Evolutionary conservation across 2,888 invertebrate species (phyloP).

Genomic region (Choristoneura rosaceana): DNA sequence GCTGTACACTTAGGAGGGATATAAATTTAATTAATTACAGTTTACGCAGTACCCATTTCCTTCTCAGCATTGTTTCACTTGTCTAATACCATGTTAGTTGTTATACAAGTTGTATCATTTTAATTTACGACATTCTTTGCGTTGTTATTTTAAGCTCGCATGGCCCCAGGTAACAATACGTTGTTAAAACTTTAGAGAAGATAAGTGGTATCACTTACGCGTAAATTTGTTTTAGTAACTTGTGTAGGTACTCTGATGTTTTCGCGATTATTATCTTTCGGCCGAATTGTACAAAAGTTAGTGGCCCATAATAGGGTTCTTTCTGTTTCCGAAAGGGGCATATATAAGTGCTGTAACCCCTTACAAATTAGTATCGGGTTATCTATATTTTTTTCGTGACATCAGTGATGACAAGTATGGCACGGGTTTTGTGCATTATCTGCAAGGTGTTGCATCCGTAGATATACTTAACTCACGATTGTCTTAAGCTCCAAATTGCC

Average conservation of each 20-base stretch:
- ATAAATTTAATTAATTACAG: conserved; percentile 13
- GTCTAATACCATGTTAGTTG: conserved; percentile 16
- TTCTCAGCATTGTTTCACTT: conserved; percentile 36
- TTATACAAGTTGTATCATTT: conserved; percentile 30
- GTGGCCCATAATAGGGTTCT: no score
- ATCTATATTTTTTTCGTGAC: no score
- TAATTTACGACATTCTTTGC: conserved; percentile 31
- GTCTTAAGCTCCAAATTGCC: no score
- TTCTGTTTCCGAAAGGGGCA: no score
- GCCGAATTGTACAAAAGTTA: neutral
- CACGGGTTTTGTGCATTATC: no score
- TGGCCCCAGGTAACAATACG: conserved; percentile 18
- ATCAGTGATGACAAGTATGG: no score
- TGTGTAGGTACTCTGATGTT: neutral
- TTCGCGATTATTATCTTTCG: neutral
- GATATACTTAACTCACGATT: no score
- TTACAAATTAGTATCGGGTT: no score
- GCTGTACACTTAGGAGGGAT: neutral
- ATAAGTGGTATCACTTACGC: neutral
- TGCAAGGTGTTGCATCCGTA: no score
- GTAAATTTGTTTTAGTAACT: neutral
- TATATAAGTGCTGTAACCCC: no score
- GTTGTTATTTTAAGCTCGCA: conserved; percentile 10
- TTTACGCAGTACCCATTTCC: neutral
- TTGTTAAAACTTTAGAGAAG: conserved; percentile 10